These are phyloP conservation scores for Drosophila subpulchrella DNA, from an alignment of 1,140 invertebrate species.

Conservation along the genomic window DNA sequence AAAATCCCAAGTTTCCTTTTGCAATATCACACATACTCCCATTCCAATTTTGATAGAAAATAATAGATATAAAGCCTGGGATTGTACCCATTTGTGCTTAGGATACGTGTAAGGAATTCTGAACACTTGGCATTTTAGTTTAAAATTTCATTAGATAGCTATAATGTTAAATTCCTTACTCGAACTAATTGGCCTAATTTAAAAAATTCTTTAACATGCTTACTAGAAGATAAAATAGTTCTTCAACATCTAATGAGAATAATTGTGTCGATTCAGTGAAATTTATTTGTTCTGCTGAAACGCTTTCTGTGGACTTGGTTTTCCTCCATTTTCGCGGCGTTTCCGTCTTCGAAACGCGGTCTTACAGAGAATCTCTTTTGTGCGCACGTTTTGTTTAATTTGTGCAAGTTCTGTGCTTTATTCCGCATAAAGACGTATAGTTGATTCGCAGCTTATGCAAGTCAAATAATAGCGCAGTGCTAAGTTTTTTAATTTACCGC, in stretches of 20 bases:
- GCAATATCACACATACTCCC: too few species aligned
- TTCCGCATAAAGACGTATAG: constrained; percentile 18
- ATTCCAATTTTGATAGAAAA: too few species aligned
- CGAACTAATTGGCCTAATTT: too few species aligned
- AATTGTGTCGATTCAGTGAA: constrained; percentile 14
- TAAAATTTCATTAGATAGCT: too few species aligned
- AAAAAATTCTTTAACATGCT: background rate
- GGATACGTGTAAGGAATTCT: too few species aligned
- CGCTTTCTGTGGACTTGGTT: constrained; percentile 30
- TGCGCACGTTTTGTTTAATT: constrained; percentile 68
- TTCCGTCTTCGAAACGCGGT: constrained; percentile 3
- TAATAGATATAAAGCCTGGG: too few species aligned
- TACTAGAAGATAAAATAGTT: background rate
- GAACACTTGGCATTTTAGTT: too few species aligned
- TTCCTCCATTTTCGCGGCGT: background rate
- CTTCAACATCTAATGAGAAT: constrained; percentile 17
- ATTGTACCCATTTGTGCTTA: too few species aligned
- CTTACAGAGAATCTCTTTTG: constrained; percentile 59
- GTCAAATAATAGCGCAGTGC: constrained; percentile 67
- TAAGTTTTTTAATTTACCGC: constrained; percentile 76
- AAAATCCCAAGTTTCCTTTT: too few species aligned
- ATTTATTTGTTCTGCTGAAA: constrained; percentile 14
- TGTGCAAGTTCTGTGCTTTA: constrained; percentile 44
- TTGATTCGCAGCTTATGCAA: constrained; percentile 60
- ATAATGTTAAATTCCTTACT: too few species aligned